Percentiles rank a stretch among this genome's conserved stretches.
Evolutionary conservation across 2,113 vertebrate species (phyloP).

Genomic region (Passer domesticus): DNA sequence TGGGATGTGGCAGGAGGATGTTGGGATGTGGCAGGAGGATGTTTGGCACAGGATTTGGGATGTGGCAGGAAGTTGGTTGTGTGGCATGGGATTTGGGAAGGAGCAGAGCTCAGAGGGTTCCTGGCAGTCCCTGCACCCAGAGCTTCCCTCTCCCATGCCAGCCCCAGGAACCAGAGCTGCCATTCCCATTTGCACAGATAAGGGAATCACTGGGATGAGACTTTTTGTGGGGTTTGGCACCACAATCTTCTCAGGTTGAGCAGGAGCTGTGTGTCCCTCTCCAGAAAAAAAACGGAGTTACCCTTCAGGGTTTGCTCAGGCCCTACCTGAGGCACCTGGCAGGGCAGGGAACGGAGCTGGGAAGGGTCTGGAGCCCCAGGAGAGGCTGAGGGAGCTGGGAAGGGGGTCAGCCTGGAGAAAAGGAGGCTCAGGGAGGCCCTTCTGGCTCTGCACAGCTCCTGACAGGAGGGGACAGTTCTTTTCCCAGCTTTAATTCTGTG

Average conservation of each 20-base stretch:
- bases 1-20: too few species aligned
- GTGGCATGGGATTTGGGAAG: not conserved
- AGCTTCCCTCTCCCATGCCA: not conserved
- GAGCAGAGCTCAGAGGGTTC: not conserved
- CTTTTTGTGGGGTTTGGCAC: not conserved
- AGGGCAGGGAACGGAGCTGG: not conserved
- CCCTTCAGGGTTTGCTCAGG: not conserved
- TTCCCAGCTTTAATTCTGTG: not conserved
- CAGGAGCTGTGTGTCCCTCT: not conserved
- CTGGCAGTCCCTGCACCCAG: not conserved
- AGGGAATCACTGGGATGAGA: not conserved
- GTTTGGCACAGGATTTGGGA: not conserved
- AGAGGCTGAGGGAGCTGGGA: not conserved
- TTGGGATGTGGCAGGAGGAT: too few species aligned
- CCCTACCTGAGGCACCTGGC: not conserved
- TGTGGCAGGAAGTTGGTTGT: not conserved
- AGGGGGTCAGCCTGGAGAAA: not conserved
- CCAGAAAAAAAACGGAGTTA: not conserved
- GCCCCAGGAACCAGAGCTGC: not conserved
- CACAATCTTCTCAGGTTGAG: not conserved
- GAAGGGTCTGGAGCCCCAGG: not conserved
- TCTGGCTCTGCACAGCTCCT: not conserved
- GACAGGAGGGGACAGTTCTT: not conserved
- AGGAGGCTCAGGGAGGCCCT: rapidly evolving
- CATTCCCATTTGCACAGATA: not conserved